Conservation (phyloP, 1,140 invertebrate genomes). For the Hermetia illucens region DNA sequence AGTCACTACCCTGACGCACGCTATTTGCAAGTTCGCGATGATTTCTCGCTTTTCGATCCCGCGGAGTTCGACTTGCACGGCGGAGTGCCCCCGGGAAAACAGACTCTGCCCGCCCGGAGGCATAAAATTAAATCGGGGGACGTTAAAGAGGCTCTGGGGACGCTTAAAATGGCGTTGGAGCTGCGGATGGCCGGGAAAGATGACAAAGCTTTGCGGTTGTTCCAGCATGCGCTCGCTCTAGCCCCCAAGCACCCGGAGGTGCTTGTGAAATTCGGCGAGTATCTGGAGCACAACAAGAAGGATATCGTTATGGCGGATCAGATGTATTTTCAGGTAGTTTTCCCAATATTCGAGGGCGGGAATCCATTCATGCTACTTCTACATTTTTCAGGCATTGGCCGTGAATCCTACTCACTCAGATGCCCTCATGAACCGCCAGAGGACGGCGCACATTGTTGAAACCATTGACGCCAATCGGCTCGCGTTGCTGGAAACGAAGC, state of each 20-base stretch:
- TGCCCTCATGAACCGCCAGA: constrained; percentile 65
- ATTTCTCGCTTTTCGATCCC: constrained; percentile 14
- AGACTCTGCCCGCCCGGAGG: background rate
- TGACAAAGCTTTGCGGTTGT: constrained; percentile 76
- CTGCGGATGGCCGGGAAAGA: constrained; percentile 68
- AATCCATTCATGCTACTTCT: background rate
- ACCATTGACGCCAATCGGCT: constrained; percentile 72
- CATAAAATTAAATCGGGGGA: constrained; percentile 7
- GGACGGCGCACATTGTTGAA: constrained; percentile 79
- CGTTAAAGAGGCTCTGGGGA: constrained; percentile 59
- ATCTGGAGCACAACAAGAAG: constrained; percentile 71
- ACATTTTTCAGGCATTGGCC: constrained; percentile 50
- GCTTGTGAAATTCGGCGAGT: constrained; percentile 85
- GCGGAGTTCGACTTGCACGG: background rate
- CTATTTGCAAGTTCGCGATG: constrained; percentile 22
- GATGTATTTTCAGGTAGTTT: constrained; percentile 48
- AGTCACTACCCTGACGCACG: constrained; percentile 18
- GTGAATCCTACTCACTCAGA: constrained; percentile 67
- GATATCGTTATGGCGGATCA: constrained; percentile 85
- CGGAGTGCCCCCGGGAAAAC: background rate
- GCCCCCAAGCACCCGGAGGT: constrained; percentile 86
- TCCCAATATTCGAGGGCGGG: background rate
- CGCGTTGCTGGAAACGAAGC: constrained; percentile 71
- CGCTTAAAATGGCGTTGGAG: constrained; percentile 68
- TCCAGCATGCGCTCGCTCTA: constrained; percentile 78